These are phyloP conservation scores for Epicampocera succincta DNA, from an alignment of 2,888 invertebrate species.

Conservation along the genomic window DNA sequence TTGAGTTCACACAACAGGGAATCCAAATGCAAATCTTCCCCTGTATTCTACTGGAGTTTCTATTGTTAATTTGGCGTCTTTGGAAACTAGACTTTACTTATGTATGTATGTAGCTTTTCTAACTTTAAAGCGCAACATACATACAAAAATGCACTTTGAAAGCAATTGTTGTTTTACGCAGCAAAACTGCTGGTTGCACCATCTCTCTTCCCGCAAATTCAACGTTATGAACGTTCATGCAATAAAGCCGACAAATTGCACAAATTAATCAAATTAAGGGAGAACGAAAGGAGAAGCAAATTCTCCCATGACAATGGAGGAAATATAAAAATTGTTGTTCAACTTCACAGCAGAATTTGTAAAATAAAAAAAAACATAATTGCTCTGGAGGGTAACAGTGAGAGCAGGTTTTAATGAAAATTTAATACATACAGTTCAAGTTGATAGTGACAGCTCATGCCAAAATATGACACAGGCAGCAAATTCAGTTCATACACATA, in stretches of 20 bases:
- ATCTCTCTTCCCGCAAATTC: not conserved
- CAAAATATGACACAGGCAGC: slow-evolving; percentile 51
- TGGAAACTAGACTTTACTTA: no score
- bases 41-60: no score
- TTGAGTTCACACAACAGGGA: no score
- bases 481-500: slow-evolving; percentile 43
- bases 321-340: slow-evolving; percentile 8
- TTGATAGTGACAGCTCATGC: slow-evolving; percentile 61
- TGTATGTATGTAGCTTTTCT: no score
- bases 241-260: slow-evolving; percentile 15
- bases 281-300: not conserved
- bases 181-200: not conserved
- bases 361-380: not conserved
- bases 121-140: slow-evolving; percentile 35
- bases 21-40: no score
- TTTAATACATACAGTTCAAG: slow-evolving; percentile 12
- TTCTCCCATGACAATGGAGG: slow-evolving; percentile 13
- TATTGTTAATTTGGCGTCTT: no score
- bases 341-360: not conserved
- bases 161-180: slow-evolving; percentile 13
- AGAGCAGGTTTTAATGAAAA: slow-evolving; percentile 16
- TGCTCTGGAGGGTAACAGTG: slow-evolving; percentile 1
- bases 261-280: slow-evolving; percentile 29
- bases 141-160: slow-evolving; percentile 7
- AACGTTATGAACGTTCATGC: slow-evolving; percentile 17